Base-by-base conservation (phyloP, 2,888 invertebrate genomes). In the Xestia sexstrigata region DNA sequence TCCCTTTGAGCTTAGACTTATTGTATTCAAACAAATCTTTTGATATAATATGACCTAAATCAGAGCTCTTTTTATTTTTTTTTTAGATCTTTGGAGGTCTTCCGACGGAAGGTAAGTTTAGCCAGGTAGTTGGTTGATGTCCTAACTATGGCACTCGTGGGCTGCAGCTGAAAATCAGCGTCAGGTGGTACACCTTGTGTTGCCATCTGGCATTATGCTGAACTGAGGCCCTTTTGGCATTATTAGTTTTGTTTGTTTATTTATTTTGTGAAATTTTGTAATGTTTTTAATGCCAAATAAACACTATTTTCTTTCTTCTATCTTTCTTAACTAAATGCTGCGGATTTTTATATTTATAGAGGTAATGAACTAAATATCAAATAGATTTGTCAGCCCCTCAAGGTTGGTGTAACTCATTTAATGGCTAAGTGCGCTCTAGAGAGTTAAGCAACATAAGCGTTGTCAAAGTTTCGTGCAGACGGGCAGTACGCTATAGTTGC, bases 1-100 rank as follows among this genome's bases (percentile, higher is more conserved):
- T 30, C 13, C 47, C 35, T 63, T 55, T 80, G 63, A 73, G 55
- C 55, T 45, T 26, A 17, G 42, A 23, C 23, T 73, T 60, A 55
- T 72, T 65, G 42, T 66, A 35, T 49, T 60, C 42, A 52, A 2
- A 66, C 17, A 45, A 45, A 66, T 15, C 42, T 58, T 73, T 74
- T 74, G 15, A 79, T 66, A 35, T 26, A 60, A 45, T 35, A 45
- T 60, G 23, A 23, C 26, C 23, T 45, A 26, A 4, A 30, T 20
- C 6, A 79, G 13, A 65, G 20, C 3, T 23, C 3, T 15, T 70
- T 71, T 39, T 60, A 23, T 13, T 26, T 45, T 13, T 11, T 65
- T 68, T 60, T 26, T 42, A 42, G 0, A 11, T 47, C 8, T 30
- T 47, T 55, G 0, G 5, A 47, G 13, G 35, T 39, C 0, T 30